A percentile compares a stretch with the other conserved stretches of the same genome.
phyloP scores from a whole-genome alignment of 1,140 invertebrate genomes.

The Planococcus citri region DNA sequence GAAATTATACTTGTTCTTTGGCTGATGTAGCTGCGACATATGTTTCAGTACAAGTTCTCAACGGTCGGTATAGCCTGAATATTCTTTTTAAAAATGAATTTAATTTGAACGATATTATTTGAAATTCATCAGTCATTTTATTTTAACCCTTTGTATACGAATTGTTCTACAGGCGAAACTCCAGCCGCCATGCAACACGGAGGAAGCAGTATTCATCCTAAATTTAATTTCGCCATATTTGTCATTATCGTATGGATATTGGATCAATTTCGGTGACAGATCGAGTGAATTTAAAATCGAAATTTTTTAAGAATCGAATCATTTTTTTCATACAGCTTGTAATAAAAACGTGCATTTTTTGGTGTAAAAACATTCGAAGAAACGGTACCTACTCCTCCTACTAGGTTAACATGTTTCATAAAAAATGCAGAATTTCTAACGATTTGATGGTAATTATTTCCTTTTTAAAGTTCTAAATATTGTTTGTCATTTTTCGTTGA shows the following conservation, averaged over 20 bases:
- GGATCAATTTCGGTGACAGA: not conserved
- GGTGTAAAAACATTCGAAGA: too few species aligned
- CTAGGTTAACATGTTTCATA: too few species aligned
- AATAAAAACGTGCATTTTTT: too few species aligned
- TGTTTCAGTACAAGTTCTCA: slow-evolving; percentile 68
- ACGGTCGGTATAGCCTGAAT: slow-evolving; percentile 43
- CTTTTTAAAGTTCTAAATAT: too few species aligned
- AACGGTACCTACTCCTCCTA: too few species aligned
- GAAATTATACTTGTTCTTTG: slow-evolving; percentile 69
- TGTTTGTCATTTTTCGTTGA: too few species aligned
- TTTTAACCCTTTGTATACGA: not conserved
- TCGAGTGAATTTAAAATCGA: not conserved
- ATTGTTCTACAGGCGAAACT: slow-evolving; percentile 53
- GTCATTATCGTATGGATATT: not conserved
- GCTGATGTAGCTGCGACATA: slow-evolving; percentile 59
- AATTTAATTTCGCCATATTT: not conserved
- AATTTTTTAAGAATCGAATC: not conserved
- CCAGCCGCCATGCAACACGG: slow-evolving; percentile 77
- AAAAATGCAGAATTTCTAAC: too few species aligned
- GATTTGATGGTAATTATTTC: too few species aligned
- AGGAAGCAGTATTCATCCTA: slow-evolving; percentile 13
- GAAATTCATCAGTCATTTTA: not conserved
- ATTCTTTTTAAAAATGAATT: not conserved
- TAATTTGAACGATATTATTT: not conserved
- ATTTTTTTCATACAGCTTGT: not conserved